A percentile compares a stretch with the other conserved stretches of the same genome.
phyloP scores from a whole-genome alignment of 2,888 invertebrate genomes.

The Nudaria mundana region DNA sequence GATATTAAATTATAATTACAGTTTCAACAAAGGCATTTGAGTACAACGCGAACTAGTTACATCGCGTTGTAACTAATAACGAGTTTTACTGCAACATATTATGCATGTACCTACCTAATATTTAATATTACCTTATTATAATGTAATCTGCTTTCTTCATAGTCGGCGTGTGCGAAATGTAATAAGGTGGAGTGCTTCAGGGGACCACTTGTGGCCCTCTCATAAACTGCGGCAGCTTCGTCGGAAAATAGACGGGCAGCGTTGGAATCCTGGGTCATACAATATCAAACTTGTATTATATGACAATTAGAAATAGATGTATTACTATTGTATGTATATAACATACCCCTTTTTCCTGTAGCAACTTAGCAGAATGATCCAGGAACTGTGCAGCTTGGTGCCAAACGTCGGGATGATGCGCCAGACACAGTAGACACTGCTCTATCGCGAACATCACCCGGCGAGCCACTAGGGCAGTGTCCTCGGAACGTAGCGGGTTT shows the following conservation, averaged over 20 bases:
- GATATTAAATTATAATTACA: too few relatives aligned
- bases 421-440: conserved; percentile 96
- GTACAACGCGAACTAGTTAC: too few relatives aligned
- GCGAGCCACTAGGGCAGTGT: conserved; percentile 94
- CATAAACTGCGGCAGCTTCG: conserved; percentile 97
- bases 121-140: conserved; percentile 88
- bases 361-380: conserved; percentile 95
- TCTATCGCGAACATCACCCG: conserved; percentile 99
- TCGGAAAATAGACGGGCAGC: conserved; percentile 96
- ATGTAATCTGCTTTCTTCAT: conserved; percentile 97
- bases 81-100: too few relatives aligned
- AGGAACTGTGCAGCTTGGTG: conserved; percentile 98
- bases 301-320: too few relatives aligned
- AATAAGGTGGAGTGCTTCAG: conserved; percentile 95
- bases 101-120: too few relatives aligned
- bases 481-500: conserved; percentile 98
- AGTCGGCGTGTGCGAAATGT: conserved; percentile 99
- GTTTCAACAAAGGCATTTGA: too few relatives aligned
- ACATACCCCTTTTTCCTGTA: conserved; percentile 96
- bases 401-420: conserved; percentile 99
- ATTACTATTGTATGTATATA: too few relatives aligned
- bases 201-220: conserved; percentile 93
- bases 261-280: conserved; percentile 88
- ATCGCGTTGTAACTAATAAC: too few relatives aligned
- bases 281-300: too few relatives aligned